phyloP scores from a whole-genome alignment of 1,140 invertebrate species.

The Mizuhopecten yessoensis region DNA sequence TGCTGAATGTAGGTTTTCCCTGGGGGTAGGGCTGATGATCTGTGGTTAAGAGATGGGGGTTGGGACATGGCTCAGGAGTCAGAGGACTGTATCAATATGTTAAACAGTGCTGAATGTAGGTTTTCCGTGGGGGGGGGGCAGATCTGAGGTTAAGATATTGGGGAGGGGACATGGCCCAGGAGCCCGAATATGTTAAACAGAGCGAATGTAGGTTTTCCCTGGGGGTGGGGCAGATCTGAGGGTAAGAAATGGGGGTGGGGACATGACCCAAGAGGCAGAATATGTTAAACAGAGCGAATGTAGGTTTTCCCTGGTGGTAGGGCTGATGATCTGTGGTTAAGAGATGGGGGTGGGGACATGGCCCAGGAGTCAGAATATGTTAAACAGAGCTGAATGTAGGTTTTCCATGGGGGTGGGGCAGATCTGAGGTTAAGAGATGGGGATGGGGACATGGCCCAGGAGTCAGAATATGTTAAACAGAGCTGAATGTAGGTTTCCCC shows the following conservation, averaged over 20 bases:
- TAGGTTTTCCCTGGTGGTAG: constrained; percentile 44
- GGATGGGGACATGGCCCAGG: background rate
- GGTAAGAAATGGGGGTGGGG: no score
- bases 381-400: constrained; percentile 53
- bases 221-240: no score
- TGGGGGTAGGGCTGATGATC: background rate
- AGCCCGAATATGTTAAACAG: no score
- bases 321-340: background rate
- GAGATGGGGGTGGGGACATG: background rate
- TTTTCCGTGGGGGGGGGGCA: no score
- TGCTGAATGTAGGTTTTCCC: constrained; percentile 54
- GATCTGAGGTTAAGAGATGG: no score
- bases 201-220: no score
- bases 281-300: constrained; percentile 55
- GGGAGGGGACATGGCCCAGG: background rate
- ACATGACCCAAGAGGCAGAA: constrained; percentile 30
- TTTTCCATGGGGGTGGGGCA: no score
- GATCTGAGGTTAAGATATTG: no score
- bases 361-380: constrained; percentile 3
- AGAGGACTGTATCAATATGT: constrained; percentile 40
- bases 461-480: no score
- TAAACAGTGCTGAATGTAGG: constrained; percentile 54
- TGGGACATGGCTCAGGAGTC: background rate
- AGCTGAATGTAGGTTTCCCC: background rate
- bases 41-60: background rate